Evolutionary conservation across 2,888 invertebrate species (phyloP).

Genomic region (Metallyticus violacea): DNA sequence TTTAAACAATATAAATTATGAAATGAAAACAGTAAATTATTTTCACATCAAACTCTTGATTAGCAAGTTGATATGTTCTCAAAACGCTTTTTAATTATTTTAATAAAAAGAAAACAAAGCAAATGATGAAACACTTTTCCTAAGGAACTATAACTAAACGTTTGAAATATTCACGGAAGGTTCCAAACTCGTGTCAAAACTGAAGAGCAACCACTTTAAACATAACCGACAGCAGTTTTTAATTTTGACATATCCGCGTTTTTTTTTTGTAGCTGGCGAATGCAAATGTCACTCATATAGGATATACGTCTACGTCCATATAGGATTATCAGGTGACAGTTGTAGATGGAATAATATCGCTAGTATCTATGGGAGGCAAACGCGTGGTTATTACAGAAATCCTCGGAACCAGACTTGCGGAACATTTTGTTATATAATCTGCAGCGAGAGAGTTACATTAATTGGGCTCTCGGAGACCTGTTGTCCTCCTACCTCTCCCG

Average conservation of each 20-base stretch:
- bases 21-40: too few relatives aligned
- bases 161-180: too few relatives aligned
- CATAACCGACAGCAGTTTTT: neutral
- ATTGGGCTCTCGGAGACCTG: conserved; percentile 1
- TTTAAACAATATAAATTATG: too few relatives aligned
- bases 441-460: neutral
- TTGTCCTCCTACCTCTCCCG: neutral
- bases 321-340: neutral
- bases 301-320: neutral
- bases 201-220: too few relatives aligned
- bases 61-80: too few relatives aligned
- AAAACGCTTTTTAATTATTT: too few relatives aligned
- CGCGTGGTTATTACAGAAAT: neutral
- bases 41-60: too few relatives aligned
- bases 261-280: neutral
- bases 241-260: neutral
- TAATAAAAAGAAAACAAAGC: too few relatives aligned
- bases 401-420: neutral
- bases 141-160: too few relatives aligned
- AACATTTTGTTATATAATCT: neutral
- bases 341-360: neutral
- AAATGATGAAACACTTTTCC: too few relatives aligned
- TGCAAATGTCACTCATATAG: neutral
- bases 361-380: neutral
- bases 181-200: too few relatives aligned